Evolutionary conservation across 2,113 vertebrate species (phyloP).

Genomic region (Passer montanus): DNA sequence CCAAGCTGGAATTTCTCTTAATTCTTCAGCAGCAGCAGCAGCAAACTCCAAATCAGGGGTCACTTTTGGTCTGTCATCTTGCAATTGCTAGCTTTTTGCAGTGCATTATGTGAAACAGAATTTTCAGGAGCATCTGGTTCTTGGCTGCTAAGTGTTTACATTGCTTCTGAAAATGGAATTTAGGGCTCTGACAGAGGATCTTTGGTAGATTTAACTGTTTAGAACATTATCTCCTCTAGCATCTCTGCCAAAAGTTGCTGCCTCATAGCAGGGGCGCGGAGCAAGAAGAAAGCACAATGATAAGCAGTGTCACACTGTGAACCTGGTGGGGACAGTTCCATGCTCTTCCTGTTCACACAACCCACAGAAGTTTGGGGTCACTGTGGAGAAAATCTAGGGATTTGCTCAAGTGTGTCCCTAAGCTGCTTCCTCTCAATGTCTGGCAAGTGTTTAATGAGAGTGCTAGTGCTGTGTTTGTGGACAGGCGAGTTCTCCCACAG

Average conservation of each 20-base stretch:
- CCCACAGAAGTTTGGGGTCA: background rate
- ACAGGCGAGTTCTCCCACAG: background rate
- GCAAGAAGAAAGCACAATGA: background rate
- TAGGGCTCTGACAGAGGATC: background rate
- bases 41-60: background rate
- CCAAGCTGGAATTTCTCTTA: background rate
- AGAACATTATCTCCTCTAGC: background rate
- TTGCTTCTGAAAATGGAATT: conserved; percentile 18
- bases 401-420: background rate
- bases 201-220: conserved; percentile 1
- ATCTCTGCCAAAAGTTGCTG: background rate
- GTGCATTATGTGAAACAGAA: background rate
- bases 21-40: background rate
- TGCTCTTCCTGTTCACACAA: background rate
- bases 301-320: background rate
- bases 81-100: background rate
- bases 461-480: background rate
- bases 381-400: background rate
- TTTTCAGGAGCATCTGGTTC: conserved; percentile 26
- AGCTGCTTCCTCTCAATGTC: background rate
- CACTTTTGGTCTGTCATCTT: background rate
- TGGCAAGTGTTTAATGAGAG: background rate
- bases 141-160: conserved; percentile 14
- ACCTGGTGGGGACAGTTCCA: background rate
- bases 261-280: fast-evolving